These are phyloP conservation scores for Halocynthia aurantium DNA, from an alignment of 23 tunicate species.

Conservation along the genomic window DNA sequence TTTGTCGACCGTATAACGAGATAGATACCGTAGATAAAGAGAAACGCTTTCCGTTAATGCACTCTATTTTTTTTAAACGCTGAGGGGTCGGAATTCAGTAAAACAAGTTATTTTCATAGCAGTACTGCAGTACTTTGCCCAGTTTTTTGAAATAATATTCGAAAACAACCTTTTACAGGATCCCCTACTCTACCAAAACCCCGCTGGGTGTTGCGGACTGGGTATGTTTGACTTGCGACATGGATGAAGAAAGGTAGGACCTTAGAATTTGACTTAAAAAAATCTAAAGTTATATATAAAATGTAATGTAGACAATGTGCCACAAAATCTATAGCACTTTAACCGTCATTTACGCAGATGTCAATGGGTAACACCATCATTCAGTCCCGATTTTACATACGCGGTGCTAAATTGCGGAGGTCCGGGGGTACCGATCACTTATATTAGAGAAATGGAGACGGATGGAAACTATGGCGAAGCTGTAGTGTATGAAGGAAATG, in stretches of 20 bases:
- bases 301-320: no score
- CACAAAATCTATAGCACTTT: no score
- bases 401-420: constrained; percentile 83
- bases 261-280: neutral
- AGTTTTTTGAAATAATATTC: no score
- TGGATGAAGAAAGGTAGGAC: constrained; percentile 19
- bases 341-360: constrained; percentile 26
- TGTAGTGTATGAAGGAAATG: constrained; percentile 40
- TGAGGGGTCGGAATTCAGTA: no score
- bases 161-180: neutral
- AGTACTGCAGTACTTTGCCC: no score
- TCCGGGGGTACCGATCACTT: constrained; percentile 83
- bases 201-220: constrained; percentile 18
- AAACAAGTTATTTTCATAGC: no score
- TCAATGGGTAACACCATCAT: constrained; percentile 57
- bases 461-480: constrained; percentile 53
- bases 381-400: constrained; percentile 50
- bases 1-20: no score
- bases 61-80: no score
- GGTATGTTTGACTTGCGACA: constrained; percentile 47
- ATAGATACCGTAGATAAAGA: no score
- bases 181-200: neutral
- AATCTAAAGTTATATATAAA: no score
- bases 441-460: constrained; percentile 17
- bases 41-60: no score